Evolutionary conservation across 2,113 vertebrate genomes (phyloP), one percentile per base, ranked within the genome.

Genomic region (Apistogramma diplotaenia): DNA sequence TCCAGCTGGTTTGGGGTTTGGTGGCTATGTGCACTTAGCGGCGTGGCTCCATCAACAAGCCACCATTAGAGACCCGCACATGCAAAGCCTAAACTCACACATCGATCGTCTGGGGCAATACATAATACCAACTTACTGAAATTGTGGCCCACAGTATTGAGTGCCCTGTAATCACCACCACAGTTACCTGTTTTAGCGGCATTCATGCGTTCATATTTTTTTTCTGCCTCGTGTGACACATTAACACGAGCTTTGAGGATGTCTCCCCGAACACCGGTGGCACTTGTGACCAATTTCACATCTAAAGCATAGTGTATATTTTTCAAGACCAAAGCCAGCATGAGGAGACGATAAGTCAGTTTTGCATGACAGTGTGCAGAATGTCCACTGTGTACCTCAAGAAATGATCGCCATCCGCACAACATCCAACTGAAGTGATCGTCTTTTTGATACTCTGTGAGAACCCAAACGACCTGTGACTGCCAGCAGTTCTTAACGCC

Each of bases 1-100:
- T 85, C 75, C 72, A 86, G 79, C 56, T 80, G 84, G 74, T 74
- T 54, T 23, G 57, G 73, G 83, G 79, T 74, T 67, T 18, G 73
- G 81, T 84, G 82, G 89, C 81, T 71, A 70, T 61, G 59, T 90
- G 89, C 92, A 93, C 92, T 94, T 92, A 94, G 87, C 73, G 56
- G 84, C 82, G 51, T n/a, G 21, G 60, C 76, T 82, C 82, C 74
- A 91, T 93, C 92, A 89, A 92, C 88, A 80, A 78, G 84, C 73
- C 73, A 74, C 90, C 88, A 93, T 94, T 92, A 91, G 91, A 86
- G 90, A 91, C 84, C 87, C 55, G 35, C 53, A 76, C 79, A 80
- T 79, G 83, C 75, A 86, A 86, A 92, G 84, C 35, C 76, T 78
- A 87, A 82, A 62, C 86, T 71, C 72, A 58, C 81, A 84, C 67